These are phyloP conservation scores for Stegostoma tigrinum DNA, from an alignment of 2,113 vertebrate species.

Conservation along the genomic window DNA sequence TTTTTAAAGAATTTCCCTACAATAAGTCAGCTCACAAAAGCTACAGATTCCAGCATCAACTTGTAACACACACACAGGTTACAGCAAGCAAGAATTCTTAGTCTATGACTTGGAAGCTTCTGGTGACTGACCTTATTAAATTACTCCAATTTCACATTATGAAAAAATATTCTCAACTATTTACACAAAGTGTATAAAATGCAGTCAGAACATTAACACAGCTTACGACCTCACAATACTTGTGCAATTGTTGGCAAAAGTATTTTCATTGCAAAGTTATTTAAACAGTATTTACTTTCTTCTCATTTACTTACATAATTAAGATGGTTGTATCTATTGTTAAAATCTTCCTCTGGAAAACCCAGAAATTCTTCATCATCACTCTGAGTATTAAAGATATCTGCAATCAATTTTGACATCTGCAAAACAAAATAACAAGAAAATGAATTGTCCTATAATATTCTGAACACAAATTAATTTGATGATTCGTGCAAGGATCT, in stretches of 20 bases:
- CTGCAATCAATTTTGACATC: constrained; percentile 52
- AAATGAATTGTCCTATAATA: neutral
- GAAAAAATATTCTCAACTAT: neutral
- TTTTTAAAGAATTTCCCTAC: neutral
- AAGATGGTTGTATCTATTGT: constrained; percentile 30
- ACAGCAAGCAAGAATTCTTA: neutral
- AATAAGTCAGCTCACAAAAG: neutral
- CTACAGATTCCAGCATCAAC: neutral
- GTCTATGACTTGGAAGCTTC: neutral
- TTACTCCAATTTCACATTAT: neutral
- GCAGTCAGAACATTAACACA: neutral
- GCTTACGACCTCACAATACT: neutral
- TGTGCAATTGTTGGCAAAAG: neutral
- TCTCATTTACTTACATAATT: constrained; percentile 7
- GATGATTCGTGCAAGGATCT: neutral
- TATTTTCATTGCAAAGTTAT: neutral
- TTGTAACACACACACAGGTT: neutral
- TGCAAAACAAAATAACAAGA: constrained; percentile 39
- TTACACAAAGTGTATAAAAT: neutral
- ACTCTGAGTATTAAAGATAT: constrained; percentile 56
- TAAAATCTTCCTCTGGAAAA: constrained; percentile 49
- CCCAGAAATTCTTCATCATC: constrained; percentile 60
- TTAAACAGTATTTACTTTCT: neutral
- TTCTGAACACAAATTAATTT: neutral
- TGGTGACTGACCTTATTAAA: neutral